Conservation (phyloP, 2,113 vertebrate species). For the Riparia riparia region DNA sequence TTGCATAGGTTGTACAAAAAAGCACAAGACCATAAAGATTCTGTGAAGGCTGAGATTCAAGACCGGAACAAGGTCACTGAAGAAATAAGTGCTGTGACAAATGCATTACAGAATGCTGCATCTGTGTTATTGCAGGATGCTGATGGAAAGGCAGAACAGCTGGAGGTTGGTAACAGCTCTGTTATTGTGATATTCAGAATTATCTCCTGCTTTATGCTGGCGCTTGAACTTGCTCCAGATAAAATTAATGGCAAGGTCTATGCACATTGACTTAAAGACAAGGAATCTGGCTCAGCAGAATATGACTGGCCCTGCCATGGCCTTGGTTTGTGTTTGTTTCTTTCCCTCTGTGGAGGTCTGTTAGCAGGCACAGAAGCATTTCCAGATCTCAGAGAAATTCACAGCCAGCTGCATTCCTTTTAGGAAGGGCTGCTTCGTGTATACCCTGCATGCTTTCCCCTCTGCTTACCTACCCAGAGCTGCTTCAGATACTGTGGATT, state of each 20-base stretch:
- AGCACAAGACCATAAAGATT: constrained; percentile 73
- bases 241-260: not conserved
- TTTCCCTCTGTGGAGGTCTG: not conserved
- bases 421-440: not conserved
- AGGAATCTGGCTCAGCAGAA: not conserved
- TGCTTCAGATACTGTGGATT: not conserved
- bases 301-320: not conserved
- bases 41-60: constrained; percentile 78
- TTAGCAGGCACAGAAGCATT: not conserved
- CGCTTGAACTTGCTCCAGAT: not conserved
- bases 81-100: constrained; percentile 79
- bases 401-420: not conserved
- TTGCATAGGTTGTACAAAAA: constrained; percentile 80
- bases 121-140: constrained; percentile 62
- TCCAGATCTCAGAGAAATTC: not conserved
- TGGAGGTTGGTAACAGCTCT: constrained; percentile 79
- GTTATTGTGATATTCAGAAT: not conserved
- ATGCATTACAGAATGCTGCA: constrained; percentile 71
- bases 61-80: constrained; percentile 78
- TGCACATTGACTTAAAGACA: not conserved
- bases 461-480: not conserved
- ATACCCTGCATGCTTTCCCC: rapidly evolving
- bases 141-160: constrained; percentile 67
- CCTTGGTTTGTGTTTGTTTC: not conserved
- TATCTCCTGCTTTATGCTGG: not conserved